Evolutionary conservation across 2,113 vertebrate genomes (phyloP).

Genomic region (Clinocottus analis): DNA sequence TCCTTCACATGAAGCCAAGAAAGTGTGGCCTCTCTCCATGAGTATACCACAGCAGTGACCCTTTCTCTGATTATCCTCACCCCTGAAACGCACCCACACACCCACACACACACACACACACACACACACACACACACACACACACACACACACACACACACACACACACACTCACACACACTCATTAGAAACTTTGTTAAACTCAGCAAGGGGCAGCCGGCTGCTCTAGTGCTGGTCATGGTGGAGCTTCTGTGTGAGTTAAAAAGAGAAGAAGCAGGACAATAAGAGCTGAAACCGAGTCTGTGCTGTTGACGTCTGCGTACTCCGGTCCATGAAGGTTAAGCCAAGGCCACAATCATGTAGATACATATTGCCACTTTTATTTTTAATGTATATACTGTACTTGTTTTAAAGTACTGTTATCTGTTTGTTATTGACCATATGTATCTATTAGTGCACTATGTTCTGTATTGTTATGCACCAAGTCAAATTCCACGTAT

Average conservation of each 20-base stretch:
- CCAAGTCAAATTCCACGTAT: too few species aligned
- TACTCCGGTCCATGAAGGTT: constrained; percentile 32
- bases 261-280: constrained; percentile 28
- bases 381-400: too few species aligned
- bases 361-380: background rate
- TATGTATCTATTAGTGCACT: too few species aligned
- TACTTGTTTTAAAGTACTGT: too few species aligned
- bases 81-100: constrained; percentile 10
- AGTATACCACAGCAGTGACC: constrained; percentile 64
- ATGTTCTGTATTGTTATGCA: too few species aligned
- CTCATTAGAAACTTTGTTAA: constrained; percentile 63
- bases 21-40: constrained; percentile 60
- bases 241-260: constrained; percentile 63
- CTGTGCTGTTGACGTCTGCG: constrained; percentile 59
- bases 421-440: too few species aligned
- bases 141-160: constrained; percentile 4
- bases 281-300: constrained; percentile 49
- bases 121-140: constrained; percentile 26
- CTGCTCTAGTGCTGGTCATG: constrained; percentile 57
- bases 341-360: constrained; percentile 21
- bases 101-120: background rate
- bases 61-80: constrained; percentile 46
- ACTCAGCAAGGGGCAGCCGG: constrained; percentile 65
- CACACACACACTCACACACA: constrained; percentile 15
- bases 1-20: constrained; percentile 31